phyloP scores from a whole-genome alignment of 2,797 vertebrate species.

The Phylloscopus collybita region DNA sequence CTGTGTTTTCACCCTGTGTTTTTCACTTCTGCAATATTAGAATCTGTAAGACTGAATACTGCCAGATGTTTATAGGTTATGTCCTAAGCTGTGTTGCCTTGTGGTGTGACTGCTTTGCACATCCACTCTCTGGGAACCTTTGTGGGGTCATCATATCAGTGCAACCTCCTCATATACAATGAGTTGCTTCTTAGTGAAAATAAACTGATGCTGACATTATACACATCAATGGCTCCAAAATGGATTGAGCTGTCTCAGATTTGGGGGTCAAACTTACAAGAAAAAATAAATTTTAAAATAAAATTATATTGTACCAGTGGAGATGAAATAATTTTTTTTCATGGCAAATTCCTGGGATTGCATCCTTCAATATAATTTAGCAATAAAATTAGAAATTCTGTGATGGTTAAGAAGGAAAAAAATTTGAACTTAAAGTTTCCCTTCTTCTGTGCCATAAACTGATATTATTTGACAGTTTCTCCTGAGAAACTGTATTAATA shows the following conservation, averaged over 20 bases:
- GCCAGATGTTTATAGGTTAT: conserved; percentile 71
- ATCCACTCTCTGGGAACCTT: conserved; percentile 45
- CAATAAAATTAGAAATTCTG: background rate
- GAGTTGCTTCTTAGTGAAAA: conserved; percentile 48
- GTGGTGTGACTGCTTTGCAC: conserved; percentile 37
- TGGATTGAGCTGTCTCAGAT: background rate
- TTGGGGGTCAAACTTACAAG: conserved; percentile 13
- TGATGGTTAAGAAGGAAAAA: background rate
- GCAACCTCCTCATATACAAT: conserved; percentile 20
- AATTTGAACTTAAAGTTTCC: background rate
- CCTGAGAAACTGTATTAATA: background rate
- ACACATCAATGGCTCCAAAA: background rate
- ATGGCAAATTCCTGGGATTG: background rate
- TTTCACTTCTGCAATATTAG: conserved; percentile 40
- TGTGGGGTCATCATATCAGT: conserved; percentile 16
- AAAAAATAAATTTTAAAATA: conserved; percentile 26
- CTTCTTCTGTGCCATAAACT: background rate
- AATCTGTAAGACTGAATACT: conserved; percentile 45
- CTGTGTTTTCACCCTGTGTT: conserved; percentile 29
- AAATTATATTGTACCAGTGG: conserved; percentile 29
- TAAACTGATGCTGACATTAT: conserved; percentile 2
- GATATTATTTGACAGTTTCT: background rate
- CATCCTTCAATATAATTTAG: conserved; percentile 13
- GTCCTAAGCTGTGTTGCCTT: conserved; percentile 33
- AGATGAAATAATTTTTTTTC: background rate